A percentile compares a stretch with the other conserved stretches of the same genome.
These are phyloP conservation scores for Morus bassanus DNA, from an alignment of 2,797 vertebrate genomes.

Conservation along the genomic window DNA sequence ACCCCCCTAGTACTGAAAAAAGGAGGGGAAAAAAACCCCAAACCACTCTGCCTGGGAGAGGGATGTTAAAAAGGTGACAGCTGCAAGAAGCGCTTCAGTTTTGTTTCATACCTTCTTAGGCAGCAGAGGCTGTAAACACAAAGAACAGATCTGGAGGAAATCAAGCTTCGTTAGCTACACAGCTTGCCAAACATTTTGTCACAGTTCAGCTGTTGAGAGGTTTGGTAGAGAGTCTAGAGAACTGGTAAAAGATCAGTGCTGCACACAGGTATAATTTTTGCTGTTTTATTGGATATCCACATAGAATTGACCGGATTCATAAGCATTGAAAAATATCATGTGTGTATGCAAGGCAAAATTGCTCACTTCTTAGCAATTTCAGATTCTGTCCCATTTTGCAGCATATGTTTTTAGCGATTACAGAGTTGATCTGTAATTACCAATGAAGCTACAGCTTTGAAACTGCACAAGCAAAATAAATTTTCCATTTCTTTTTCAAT, in stretches of 20 bases:
- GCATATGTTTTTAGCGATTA: background rate
- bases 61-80: background rate
- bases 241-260: background rate
- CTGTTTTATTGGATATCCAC: background rate
- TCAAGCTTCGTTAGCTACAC: background rate
- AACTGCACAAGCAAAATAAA: background rate
- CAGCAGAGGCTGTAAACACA: background rate
- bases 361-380: background rate
- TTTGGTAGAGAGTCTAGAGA: background rate
- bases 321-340: background rate
- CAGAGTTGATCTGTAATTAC: background rate
- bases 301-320: background rate
- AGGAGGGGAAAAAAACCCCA: fast-evolving
- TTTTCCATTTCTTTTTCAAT: background rate
- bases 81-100: background rate
- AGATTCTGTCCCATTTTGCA: background rate
- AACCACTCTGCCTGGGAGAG: background rate
- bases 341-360: background rate
- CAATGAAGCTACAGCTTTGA: background rate
- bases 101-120: background rate
- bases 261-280: background rate
- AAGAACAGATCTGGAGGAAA: background rate
- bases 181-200: background rate
- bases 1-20: background rate
- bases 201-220: background rate